Conservation (phyloP, 2,113 vertebrate genomes). For the Theropithecus gelada region DNA sequence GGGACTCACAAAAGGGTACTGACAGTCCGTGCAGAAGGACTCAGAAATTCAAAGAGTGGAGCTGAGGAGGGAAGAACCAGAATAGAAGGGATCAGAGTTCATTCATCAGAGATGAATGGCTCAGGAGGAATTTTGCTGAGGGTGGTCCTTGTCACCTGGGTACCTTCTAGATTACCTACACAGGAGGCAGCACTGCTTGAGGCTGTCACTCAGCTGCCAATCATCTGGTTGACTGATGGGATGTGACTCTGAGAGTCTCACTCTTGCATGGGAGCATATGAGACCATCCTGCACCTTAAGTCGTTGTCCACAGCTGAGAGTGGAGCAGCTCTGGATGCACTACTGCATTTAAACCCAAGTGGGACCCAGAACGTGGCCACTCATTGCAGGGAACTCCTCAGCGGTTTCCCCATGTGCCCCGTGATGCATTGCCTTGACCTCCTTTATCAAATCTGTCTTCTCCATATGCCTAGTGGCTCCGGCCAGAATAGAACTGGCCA, state of each 20-base stretch:
- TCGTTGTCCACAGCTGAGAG: neutral
- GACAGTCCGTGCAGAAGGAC: neutral
- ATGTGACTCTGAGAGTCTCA: neutral
- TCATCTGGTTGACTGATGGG: neutral
- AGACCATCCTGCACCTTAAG: neutral
- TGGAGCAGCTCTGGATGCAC: neutral
- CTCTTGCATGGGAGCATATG: neutral
- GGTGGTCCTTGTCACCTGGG: neutral
- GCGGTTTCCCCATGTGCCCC: neutral
- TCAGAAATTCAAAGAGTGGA: neutral
- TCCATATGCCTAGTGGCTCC: neutral
- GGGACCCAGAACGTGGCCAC: neutral
- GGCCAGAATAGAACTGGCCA: neutral
- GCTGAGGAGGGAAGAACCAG: neutral
- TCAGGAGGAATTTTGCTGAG: neutral
- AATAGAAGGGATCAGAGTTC: neutral
- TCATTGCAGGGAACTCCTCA: neutral
- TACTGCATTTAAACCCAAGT: neutral
- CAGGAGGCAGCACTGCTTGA: neutral
- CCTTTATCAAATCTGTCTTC: neutral
- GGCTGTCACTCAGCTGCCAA: neutral
- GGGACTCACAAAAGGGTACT: neutral
- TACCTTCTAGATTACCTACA: neutral
- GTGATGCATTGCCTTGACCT: neutral
- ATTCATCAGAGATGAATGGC: neutral